Evolutionary conservation across 2,888 invertebrate species (phyloP), one percentile per base, ranked within the genome.

Genomic region (Scotopteryx bipunctaria): DNA sequence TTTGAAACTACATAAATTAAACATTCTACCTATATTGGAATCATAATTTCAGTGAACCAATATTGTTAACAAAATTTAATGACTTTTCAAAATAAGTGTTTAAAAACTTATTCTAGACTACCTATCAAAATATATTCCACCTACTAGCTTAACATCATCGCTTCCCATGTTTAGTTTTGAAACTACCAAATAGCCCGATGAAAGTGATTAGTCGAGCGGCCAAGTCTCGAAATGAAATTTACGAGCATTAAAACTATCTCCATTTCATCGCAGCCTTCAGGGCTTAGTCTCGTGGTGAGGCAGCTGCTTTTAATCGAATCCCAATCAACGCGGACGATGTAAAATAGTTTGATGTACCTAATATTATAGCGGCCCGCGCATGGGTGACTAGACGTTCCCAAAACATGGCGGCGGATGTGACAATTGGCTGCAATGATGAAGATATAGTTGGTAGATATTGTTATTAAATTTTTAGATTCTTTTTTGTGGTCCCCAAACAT

Each of bases 201-300:
- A 76, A 76, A 82, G 75, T 81, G 83, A 86, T 86, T 85, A 82
- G 81, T 81, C 73, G 79, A 81, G 73, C 77, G 78, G 61, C 65
- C 64, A 69, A 79, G 79, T 71, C 75, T 78, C 76, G 71, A 68
- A 81, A 84, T 78, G 67, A 85, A 87, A 88, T 87, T 88, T 87
- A 86, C 80, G 85, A 80, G 81, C 82, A 82, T 88, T 86, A 87
- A 86, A 88, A 88, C 88, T 88, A 88, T 86, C 82, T 87, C 80
- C 76, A 80, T 82, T 86, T 79, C 81, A 84, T 82, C 81, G 77
- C 61, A 67, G 73, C 76, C 76, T 79, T 69, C 73, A 78, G 77
- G 78, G 79, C 73, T 81, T 75, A 72, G 73, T 69, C 68, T 76
- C 69, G 72, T 63, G 69, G 61, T 61, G 71, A 70, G 69, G 73